A percentile compares a stretch with the other conserved stretches of the same genome.
Conservation (phyloP, 2,113 vertebrate genomes). For the Urocolius indicus region DNA sequence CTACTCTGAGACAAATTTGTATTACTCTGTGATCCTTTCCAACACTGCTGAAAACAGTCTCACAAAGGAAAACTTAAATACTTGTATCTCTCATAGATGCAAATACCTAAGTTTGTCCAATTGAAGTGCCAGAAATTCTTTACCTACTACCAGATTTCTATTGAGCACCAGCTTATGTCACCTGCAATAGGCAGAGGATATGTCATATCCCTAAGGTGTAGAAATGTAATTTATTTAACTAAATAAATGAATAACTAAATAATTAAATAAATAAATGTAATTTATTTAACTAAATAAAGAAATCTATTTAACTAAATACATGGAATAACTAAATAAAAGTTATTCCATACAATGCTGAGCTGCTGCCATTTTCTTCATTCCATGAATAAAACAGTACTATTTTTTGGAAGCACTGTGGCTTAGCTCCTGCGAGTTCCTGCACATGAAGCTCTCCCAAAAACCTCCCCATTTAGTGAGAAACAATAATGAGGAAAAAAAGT, state of each 20-base stretch:
- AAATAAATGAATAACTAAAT: too few relatives aligned
- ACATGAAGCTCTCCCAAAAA: neutral
- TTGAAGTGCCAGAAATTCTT: neutral
- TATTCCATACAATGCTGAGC: neutral
- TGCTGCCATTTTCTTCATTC: neutral
- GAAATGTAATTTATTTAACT: neutral
- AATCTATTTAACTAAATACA: too few relatives aligned
- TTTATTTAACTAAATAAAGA: constrained; percentile 3
- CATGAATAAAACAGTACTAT: neutral
- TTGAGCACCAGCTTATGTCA: neutral
- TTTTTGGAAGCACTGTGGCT: neutral
- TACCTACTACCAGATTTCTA: neutral
- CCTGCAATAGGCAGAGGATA: neutral
- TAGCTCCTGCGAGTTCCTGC: neutral
- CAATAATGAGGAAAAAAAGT: neutral
- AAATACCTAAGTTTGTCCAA: neutral
- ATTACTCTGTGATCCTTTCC: neutral
- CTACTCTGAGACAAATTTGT: neutral
- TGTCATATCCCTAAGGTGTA: neutral
- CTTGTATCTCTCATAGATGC: neutral
- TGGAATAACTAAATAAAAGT: neutral
- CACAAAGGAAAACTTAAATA: neutral
- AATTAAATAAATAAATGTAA: too few relatives aligned
- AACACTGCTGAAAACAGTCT: neutral
- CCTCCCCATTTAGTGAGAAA: neutral